Evolutionary conservation across 2,113 vertebrate species (phyloP).

Genomic region (Cyanoderma ruficeps): DNA sequence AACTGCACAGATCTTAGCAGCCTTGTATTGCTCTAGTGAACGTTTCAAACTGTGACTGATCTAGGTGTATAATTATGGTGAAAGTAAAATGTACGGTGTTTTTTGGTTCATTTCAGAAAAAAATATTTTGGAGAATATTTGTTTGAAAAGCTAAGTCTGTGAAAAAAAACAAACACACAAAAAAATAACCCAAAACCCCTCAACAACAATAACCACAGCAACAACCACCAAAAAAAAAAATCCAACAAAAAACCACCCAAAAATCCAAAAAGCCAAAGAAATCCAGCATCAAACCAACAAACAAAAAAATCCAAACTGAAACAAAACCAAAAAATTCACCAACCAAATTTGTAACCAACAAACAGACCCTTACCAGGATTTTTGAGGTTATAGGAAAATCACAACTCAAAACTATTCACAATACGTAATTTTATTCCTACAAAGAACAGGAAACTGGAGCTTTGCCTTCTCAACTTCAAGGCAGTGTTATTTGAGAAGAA

Average conservation of each 20-base stretch:
- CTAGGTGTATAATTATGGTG: neutral
- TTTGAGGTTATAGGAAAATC: neutral
- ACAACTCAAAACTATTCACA: neutral
- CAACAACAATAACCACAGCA: too few relatives aligned
- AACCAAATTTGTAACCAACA: too few relatives aligned
- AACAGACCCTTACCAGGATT: neutral
- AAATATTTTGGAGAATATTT: neutral
- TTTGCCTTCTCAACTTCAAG: neutral
- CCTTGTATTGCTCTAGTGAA: neutral
- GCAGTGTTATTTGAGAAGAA: neutral
- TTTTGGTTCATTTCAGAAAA: neutral
- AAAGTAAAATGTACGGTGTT: rapidly evolving
- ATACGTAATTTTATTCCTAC: neutral
- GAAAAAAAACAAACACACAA: too few relatives aligned
- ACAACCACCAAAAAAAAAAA: neutral
- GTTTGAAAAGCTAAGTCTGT: neutral
- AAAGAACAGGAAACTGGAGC: neutral
- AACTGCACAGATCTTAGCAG: neutral
- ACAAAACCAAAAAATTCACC: neutral
- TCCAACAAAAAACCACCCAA: too few relatives aligned
- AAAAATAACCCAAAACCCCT: rapidly evolving
- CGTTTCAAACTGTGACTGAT: neutral
- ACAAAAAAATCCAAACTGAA: neutral
- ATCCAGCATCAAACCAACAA: neutral
- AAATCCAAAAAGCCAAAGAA: neutral